A percentile compares a stretch with the other conserved stretches of the same genome.
Evolutionary conservation across 2,888 invertebrate species (phyloP).

Genomic region (Temnothorax unifasciatus): DNA sequence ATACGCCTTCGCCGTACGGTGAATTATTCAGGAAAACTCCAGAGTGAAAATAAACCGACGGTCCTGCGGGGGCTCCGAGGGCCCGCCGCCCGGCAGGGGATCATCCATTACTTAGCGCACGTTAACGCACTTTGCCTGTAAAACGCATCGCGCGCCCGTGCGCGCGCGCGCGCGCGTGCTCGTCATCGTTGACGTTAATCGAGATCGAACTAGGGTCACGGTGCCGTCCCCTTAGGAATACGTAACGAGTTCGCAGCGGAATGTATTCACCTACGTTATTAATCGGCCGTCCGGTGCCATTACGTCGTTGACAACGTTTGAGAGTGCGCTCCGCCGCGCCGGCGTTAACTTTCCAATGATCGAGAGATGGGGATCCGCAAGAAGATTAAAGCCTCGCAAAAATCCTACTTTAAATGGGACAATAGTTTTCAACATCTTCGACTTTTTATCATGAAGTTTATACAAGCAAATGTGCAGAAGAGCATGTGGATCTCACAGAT

Average conservation of each 20-base stretch:
- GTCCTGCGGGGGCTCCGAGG: slow-evolving; percentile 39
- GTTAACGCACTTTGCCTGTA: slow-evolving; percentile 76
- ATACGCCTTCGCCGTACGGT: slow-evolving; percentile 72
- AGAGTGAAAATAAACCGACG: slow-evolving; percentile 74
- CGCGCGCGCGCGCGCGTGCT: slow-evolving; percentile 24
- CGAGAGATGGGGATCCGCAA: background rate
- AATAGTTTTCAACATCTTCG: background rate
- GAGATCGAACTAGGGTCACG: slow-evolving; percentile 59
- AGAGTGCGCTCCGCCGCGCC: background rate
- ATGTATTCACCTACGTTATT: slow-evolving; percentile 61
- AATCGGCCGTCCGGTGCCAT: slow-evolving; percentile 56
- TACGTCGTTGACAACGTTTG: slow-evolving; percentile 17
- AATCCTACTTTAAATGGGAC: background rate
- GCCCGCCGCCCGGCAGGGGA: slow-evolving; percentile 29
- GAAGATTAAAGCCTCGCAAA: slow-evolving; percentile 17
- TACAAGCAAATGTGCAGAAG: background rate
- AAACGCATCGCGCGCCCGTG: slow-evolving; percentile 50
- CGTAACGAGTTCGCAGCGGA: slow-evolving; percentile 59
- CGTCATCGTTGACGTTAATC: slow-evolving; percentile 69
- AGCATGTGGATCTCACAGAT: background rate
- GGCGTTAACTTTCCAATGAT: slow-evolving; percentile 12
- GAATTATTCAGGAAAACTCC: slow-evolving; percentile 80
- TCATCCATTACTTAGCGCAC: slow-evolving; percentile 74
- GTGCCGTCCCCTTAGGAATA: slow-evolving; percentile 66
- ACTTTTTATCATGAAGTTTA: background rate